These are phyloP conservation scores for Muschampia plurimacula DNA, from an alignment of 2,888 invertebrate genomes.

Conservation along the genomic window DNA sequence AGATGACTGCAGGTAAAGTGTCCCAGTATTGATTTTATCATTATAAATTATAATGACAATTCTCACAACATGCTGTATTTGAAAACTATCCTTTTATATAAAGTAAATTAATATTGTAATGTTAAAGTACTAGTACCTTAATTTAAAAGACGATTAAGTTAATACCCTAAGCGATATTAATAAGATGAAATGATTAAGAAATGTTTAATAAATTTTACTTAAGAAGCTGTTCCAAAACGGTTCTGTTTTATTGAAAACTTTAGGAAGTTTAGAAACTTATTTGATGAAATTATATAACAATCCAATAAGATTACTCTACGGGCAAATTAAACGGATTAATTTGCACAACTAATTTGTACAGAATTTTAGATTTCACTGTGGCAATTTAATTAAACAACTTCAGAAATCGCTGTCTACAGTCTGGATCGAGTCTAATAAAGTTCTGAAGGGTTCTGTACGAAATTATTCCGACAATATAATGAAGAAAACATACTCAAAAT, in stretches of 20 bases:
- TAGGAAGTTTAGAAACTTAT: background rate
- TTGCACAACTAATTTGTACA: constrained; percentile 8
- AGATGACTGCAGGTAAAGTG: too few species aligned
- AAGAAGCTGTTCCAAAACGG: background rate
- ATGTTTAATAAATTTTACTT: background rate
- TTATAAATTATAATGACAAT: too few species aligned
- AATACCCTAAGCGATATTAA: too few species aligned
- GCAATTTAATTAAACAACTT: constrained; percentile 10
- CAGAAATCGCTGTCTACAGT: constrained; percentile 14
- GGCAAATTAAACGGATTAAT: background rate
- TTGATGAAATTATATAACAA: constrained; percentile 4
- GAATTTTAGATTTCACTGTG: constrained; percentile 6
- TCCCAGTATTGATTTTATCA: too few species aligned
- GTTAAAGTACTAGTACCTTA: too few species aligned
- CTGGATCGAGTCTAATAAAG: constrained; percentile 5
- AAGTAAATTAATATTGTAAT: too few species aligned
- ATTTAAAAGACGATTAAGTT: too few species aligned
- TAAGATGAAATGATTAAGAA: too few species aligned
- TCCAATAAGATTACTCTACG: constrained; percentile 7
- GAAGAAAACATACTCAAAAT: background rate
- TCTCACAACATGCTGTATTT: too few species aligned
- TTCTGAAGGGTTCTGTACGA: background rate
- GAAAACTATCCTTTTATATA: too few species aligned
- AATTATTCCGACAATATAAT: background rate
- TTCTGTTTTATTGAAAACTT: constrained; percentile 1